These are phyloP conservation scores for Meloidogyne floridensis DNA, from an alignment of 1,140 invertebrate species.

Conservation along the genomic window DNA sequence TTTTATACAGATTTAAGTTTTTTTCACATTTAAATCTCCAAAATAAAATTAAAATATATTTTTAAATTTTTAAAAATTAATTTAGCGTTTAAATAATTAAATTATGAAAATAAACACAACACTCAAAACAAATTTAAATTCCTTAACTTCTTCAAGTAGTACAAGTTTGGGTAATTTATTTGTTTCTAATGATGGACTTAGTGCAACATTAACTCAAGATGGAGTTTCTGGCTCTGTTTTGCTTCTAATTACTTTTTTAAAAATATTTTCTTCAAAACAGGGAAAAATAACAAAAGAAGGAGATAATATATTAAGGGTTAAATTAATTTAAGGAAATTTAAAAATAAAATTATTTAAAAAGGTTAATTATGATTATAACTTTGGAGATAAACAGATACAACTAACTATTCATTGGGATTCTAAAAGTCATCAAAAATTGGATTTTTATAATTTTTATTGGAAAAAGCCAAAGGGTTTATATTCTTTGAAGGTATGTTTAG, in stretches of 20 bases:
- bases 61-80: no score
- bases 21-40: no score
- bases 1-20: no score
- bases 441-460: slow-evolving; percentile 34
- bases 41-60: no score
- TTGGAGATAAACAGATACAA: neutral
- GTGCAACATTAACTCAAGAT: neutral
- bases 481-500: slow-evolving; percentile 3
- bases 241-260: neutral
- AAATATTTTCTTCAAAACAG: neutral
- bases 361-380: neutral
- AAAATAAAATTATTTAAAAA: neutral
- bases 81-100: neutral
- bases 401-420: slow-evolving; percentile 15
- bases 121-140: neutral
- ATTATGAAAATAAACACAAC: neutral
- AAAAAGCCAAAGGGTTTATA: slow-evolving; percentile 19
- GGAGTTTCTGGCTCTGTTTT: slow-evolving; percentile 5
- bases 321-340: neutral
- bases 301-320: neutral
- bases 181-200: neutral
- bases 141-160: neutral
- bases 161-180: neutral
- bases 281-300: neutral
- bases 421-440: neutral